These are phyloP conservation scores for Autographa pulchrina DNA, from an alignment of 2,888 invertebrate genomes.

Conservation along the genomic window DNA sequence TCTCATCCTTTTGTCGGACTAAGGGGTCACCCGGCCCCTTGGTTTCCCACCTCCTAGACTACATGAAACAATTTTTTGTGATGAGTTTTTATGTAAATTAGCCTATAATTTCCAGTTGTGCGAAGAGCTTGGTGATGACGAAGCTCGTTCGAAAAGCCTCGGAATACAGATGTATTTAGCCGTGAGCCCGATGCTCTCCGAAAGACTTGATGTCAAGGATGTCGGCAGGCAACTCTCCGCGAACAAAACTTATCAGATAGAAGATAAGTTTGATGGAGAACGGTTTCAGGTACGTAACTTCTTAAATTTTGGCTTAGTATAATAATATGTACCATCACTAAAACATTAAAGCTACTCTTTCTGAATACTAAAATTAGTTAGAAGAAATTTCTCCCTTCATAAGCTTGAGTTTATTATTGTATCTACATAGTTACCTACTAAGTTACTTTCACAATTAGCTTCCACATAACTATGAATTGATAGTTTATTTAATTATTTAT, in stretches of 20 bases:
- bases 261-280: slow-evolving; percentile 98
- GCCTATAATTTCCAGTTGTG: slow-evolving; percentile 86
- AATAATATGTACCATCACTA: neutral
- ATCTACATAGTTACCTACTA: neutral
- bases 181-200: slow-evolving; percentile 96
- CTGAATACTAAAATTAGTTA: neutral
- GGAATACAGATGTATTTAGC: slow-evolving; percentile 93
- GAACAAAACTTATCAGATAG: slow-evolving; percentile 90
- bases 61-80: too few species aligned
- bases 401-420: neutral
- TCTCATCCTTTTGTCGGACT: too few species aligned
- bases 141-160: slow-evolving; percentile 90
- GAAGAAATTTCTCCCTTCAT: neutral
- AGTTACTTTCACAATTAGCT: too few species aligned
- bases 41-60: too few species aligned
- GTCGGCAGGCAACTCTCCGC: slow-evolving; percentile 87
- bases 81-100: too few species aligned
- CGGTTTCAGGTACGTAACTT: slow-evolving; percentile 91
- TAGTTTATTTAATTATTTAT: too few species aligned
- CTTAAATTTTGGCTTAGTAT: neutral
- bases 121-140: slow-evolving; percentile 90
- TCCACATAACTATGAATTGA: too few species aligned
- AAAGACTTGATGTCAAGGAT: slow-evolving; percentile 91
- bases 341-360: too few species aligned
- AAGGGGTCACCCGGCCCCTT: too few species aligned